Percentiles rank a stretch among this genome's conserved stretches.
phyloP scores from a whole-genome alignment of 2,888 invertebrate genomes.

The Ctenicera cuprea region DNA sequence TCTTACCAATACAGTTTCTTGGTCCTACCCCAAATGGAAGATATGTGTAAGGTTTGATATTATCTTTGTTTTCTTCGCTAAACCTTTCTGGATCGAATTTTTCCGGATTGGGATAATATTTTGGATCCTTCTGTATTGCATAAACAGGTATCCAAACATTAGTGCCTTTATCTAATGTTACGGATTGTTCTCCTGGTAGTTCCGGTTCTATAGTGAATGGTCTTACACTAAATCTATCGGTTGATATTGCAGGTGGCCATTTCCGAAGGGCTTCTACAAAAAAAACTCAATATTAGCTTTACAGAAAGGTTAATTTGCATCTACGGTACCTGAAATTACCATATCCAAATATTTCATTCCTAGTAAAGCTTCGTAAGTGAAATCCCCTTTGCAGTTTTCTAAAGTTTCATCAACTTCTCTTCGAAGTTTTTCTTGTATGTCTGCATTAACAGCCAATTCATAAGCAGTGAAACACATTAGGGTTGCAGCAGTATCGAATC shows the following conservation, averaged over 20 bases:
- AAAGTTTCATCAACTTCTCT: slow-evolving; percentile 55
- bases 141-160: slow-evolving; percentile 62
- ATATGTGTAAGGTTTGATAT: slow-evolving; percentile 73
- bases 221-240: slow-evolving; percentile 68
- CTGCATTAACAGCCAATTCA: slow-evolving; percentile 71
- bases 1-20: slow-evolving; percentile 66
- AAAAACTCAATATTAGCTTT: not conserved
- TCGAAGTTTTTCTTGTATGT: slow-evolving; percentile 69
- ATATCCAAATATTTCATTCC: slow-evolving; percentile 62
- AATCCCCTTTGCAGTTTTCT: not conserved
- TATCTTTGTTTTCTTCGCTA: slow-evolving; percentile 73
- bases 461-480: slow-evolving; percentile 70
- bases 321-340: slow-evolving; percentile 45
- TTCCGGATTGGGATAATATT: slow-evolving; percentile 75
- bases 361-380: slow-evolving; percentile 35
- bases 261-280: slow-evolving; percentile 72
- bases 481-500: slow-evolving; percentile 72
- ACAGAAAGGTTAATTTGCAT: not conserved
- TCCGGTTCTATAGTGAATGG: not conserved
- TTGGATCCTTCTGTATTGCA: slow-evolving; percentile 73
- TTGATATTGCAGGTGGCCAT: slow-evolving; percentile 72
- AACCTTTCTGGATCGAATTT: slow-evolving; percentile 75
- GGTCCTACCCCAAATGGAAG: slow-evolving; percentile 74
- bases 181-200: not conserved
- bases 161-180: slow-evolving; percentile 61